These are phyloP conservation scores for Apamea monoglypha DNA, from an alignment of 2,888 invertebrate species.

Conservation along the genomic window DNA sequence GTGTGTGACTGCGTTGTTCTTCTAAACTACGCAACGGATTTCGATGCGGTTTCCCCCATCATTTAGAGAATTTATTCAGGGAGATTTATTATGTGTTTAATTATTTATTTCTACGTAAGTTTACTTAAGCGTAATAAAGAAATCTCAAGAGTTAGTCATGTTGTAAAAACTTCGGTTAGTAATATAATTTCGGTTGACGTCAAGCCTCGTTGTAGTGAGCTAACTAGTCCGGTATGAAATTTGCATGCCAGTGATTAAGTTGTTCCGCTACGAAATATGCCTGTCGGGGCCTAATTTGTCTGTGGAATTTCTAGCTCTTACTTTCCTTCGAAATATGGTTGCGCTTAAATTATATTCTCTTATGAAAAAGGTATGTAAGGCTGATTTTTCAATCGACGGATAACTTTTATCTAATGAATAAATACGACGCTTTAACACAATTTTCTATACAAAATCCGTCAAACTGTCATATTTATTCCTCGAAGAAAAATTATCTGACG, in stretches of 20 bases:
- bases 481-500: neutral
- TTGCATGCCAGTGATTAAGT: conserved; percentile 23
- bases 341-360: no score
- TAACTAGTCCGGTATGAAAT: conserved; percentile 34
- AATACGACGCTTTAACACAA: neutral
- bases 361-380: neutral
- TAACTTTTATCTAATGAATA: neutral
- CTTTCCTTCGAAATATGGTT: neutral
- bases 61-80: neutral
- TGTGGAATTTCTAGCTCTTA: neutral
- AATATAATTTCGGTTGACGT: conserved; percentile 3
- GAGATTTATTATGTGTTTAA: no score
- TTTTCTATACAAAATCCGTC: neutral
- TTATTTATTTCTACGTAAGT: no score
- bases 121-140: neutral
- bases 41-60: neutral
- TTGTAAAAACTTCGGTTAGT: neutral
- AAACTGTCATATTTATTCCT: neutral
- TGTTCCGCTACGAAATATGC: conserved; percentile 9
- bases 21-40: neutral
- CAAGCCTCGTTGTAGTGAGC: conserved; percentile 10
- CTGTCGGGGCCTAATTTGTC: neutral
- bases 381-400: no score
- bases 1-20: neutral
- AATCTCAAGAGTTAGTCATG: neutral